Base-by-base conservation (phyloP, 2,797 vertebrate genomes). In the Chiroxiphia lanceolata region DNA sequence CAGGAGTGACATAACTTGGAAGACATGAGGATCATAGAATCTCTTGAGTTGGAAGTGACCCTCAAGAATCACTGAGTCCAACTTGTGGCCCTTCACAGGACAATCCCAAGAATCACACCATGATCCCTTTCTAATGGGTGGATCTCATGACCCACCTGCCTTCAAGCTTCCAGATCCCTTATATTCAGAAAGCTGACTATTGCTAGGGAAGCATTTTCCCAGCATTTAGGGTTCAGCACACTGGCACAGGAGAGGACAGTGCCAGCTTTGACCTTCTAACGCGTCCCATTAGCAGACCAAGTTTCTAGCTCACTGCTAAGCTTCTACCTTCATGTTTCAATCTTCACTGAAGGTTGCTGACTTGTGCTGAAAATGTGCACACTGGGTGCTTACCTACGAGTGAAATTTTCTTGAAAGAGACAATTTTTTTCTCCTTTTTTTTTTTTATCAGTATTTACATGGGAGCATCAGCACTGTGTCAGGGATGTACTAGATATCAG, bases 291-390 rank as follows among this genome's bases (percentile, higher is more conserved):
- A 78, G n/a, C 23, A 71, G 34, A 47, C 84, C 47, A 68, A 34
- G 36, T 94, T 94, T 88, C 79, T 50, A 57, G 31, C 44, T 89
- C 51, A 33, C 59, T 82, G 70, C 59, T 87, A 34, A 84, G 51
- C 45, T 77, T 89, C 63, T 69, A 3, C 51, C 22, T 88, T 87
- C n/a, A 9, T 63, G 77, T 87, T 82, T 79, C 54, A 63, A 9
- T 82, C 48, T 70, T 79, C 3, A 1, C n/a, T 27, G n/a, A 67
- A 76, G 45, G 11, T 54, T 90, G 20, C 36, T 4, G 4, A 33
- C 36, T 51, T 63, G 20, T 36, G 17, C 77, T 60, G 38, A 83
- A 54, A 71, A 26, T 25, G 9, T 69, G 51, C 5, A 1, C 21
- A 8, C 23, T 56, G 31, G 5, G 7, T 82, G 5, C 42, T 86